Evolutionary conservation across 2,797 vertebrate genomes (phyloP), one percentile per base, ranked within the genome.

Genomic region (Manis crassicaudata): DNA sequence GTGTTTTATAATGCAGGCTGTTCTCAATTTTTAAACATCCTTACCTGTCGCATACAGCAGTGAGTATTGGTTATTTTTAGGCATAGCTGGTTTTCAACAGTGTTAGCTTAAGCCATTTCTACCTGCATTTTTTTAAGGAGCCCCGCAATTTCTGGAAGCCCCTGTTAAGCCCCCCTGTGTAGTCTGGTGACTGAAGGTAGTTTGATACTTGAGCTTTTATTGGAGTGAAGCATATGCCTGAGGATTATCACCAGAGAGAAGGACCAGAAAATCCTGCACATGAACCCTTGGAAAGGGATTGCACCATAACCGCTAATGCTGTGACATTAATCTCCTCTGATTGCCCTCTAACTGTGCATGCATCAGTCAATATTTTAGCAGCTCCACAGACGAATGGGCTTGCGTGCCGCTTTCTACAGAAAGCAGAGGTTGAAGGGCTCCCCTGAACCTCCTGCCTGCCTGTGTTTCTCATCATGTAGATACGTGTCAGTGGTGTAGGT

Each of bases 401-500:
- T 90, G 91, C 94, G 88, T 97, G 95, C 84, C 76, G 67, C 97
- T 81, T 40, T 95, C 91, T 86, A 84, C 89, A 16, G 93, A 95
- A 97, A 95, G 96, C 95, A 81, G 96, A 97, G 97, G 98, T 97
- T 82, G 93, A 96, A 97, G 88, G 97, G 67, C 97, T 97, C 95
- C 94, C 62, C 89, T 75, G 92, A 7, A 58, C 27, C 92, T 93
- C 54, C 93, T 23, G 97, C 73, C 92, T 91, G 92, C 75, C 97
- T 96, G 96, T 95, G 94, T 96, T 91, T 97, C 96, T 93, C 97
- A 29, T 98, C 98, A n/a, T 96, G 97, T 95, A 98, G 97, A 96
- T 98, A 97, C 97, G 97, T 98, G 98, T 98, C 98, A 97, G 96
- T 90, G 93, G 98, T 97, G 97, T 98, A 97, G 97, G 97, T 97